Evolutionary conservation across 2,888 invertebrate species (phyloP).

Genomic region (Graphium colonna): DNA sequence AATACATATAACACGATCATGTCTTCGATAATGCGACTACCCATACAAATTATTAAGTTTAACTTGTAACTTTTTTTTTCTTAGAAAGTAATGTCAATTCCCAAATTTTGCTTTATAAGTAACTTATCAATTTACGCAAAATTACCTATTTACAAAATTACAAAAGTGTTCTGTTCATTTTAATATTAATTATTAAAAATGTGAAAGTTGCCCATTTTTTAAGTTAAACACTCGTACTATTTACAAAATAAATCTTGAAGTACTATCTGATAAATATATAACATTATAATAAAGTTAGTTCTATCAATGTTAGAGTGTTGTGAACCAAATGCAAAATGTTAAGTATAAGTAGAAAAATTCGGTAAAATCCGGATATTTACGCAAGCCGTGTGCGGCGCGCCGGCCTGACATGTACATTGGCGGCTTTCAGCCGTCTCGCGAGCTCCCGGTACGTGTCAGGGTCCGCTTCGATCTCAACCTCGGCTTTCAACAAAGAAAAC

Average conservation of each 20-base stretch:
- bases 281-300: neutral
- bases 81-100: no score
- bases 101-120: no score
- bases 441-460: slow-evolving; percentile 60
- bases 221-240: neutral
- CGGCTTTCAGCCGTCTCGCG: slow-evolving; percentile 58
- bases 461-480: slow-evolving; percentile 71
- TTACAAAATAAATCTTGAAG: neutral
- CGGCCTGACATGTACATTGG: slow-evolving; percentile 62
- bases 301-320: neutral
- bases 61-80: no score
- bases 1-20: no score
- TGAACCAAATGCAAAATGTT: neutral
- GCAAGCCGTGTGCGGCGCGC: slow-evolving; percentile 48
- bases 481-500: slow-evolving; percentile 63
- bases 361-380: slow-evolving; percentile 52
- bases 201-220: neutral
- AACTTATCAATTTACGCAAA: no score
- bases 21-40: no score
- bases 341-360: slow-evolving; percentile 20
- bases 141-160: no score
- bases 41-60: no score
- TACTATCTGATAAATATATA: neutral
- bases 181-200: no score
- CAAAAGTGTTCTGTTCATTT: neutral